These are phyloP conservation scores for Nephrotoma appendiculata DNA, from an alignment of 2,888 invertebrate genomes.

Conservation along the genomic window DNA sequence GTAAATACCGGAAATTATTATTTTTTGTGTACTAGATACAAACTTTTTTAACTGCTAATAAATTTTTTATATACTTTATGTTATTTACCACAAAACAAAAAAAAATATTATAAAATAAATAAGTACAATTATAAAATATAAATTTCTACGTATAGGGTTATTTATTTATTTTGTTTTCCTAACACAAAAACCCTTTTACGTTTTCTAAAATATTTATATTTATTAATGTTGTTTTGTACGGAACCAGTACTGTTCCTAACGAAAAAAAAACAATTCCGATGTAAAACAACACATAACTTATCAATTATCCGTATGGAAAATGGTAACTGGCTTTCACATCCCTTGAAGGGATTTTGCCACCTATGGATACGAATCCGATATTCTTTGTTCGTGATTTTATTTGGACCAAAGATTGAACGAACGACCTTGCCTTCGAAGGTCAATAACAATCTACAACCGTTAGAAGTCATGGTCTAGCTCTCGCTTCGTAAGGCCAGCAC, in stretches of 20 bases:
- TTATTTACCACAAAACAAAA: neutral
- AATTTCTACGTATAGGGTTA: neutral
- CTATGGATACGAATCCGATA: no score
- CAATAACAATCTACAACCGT: no score
- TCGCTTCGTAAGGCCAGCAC: no score
- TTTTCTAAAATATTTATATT: neutral
- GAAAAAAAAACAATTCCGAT: neutral
- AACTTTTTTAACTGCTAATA: neutral
- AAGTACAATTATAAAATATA: neutral
- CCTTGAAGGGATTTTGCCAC: no score
- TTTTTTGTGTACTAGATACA: neutral
- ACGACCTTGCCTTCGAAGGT: no score
- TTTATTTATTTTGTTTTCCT: neutral
- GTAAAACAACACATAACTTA: no score
- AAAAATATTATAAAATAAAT: neutral
- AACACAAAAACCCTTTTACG: neutral
- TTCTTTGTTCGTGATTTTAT: no score
- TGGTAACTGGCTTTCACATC: no score
- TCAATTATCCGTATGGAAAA: no score
- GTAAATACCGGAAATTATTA: neutral
- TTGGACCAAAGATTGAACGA: no score
- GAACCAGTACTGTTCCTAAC: neutral
- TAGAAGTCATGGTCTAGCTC: no score
- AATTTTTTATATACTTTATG: neutral
- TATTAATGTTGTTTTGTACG: neutral